phyloP scores from a whole-genome alignment of 1,140 invertebrate species.

The Aphaenogaster rudis region DNA sequence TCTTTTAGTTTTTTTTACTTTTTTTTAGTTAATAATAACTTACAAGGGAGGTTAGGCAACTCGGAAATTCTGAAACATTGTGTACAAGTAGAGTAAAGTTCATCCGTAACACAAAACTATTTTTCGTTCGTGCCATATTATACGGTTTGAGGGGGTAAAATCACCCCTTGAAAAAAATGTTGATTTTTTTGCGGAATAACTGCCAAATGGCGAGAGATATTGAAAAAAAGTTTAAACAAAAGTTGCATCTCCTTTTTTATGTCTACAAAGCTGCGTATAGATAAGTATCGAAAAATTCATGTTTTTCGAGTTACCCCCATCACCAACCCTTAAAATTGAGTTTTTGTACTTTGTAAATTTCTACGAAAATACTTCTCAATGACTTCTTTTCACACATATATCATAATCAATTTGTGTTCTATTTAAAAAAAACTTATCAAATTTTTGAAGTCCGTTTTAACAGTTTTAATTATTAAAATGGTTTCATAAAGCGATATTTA shows the following conservation, averaged over 20 bases:
- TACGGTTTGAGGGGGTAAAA: background rate
- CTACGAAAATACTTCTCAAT: background rate
- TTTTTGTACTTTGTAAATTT: background rate
- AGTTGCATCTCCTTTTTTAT: background rate
- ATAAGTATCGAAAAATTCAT: conserved; percentile 12
- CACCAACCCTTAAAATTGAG: background rate
- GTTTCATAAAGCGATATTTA: conserved; percentile 3
- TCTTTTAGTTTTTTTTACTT: no score
- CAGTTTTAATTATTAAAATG: conserved; percentile 21
- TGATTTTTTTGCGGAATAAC: background rate
- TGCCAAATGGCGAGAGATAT: background rate
- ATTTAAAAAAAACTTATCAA: background rate
- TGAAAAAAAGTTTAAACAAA: conserved; percentile 22
- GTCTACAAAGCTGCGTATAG: background rate
- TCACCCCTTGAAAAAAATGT: background rate
- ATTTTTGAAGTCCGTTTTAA: background rate
- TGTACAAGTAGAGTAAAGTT: conserved; percentile 8
- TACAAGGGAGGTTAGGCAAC: no score
- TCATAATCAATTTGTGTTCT: background rate
- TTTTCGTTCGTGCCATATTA: conserved; percentile 10
- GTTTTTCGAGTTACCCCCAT: background rate
- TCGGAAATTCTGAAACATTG: no score
- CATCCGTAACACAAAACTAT: conserved; percentile 18
- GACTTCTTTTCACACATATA: background rate
- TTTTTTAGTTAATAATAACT: no score